Percentiles rank a stretch among this genome's conserved stretches.
Conservation (phyloP, 2,113 vertebrate species). For the Poeciliopsis retropinna region DNA sequence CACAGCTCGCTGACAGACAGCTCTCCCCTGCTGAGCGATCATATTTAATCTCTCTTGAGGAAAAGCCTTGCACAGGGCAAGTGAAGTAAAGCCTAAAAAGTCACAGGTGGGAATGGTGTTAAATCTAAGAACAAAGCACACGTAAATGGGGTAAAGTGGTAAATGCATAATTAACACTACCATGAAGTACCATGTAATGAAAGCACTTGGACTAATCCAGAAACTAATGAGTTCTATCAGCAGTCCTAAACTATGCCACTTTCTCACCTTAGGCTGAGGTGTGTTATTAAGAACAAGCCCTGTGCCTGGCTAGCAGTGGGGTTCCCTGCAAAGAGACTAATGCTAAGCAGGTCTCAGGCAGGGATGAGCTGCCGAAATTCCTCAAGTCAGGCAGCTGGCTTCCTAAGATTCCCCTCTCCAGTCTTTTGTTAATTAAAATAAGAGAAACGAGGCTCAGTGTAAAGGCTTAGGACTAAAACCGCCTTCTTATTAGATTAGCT, state of each 20-base stretch:
- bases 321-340: slow-evolving; percentile 65
- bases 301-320: slow-evolving; percentile 33
- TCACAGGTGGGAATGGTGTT: neutral
- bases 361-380: slow-evolving; percentile 63
- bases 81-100: slow-evolving; percentile 12
- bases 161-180: slow-evolving; percentile 47
- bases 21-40: slow-evolving; percentile 1
- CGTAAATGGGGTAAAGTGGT: slow-evolving; percentile 38
- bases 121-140: slow-evolving; percentile 23
- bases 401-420: slow-evolving; percentile 61
- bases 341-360: slow-evolving; percentile 50
- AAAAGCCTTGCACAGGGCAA: neutral
- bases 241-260: slow-evolving; percentile 36
- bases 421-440: slow-evolving; percentile 69
- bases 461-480: slow-evolving; percentile 59
- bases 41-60: slow-evolving; percentile 6
- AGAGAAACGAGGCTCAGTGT: slow-evolving; percentile 67
- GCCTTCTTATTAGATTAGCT: slow-evolving; percentile 66
- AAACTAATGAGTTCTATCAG: slow-evolving; percentile 66
- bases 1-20: neutral
- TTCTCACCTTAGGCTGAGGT: slow-evolving; percentile 63
- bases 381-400: slow-evolving; percentile 60
- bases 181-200: slow-evolving; percentile 42
- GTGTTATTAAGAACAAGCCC: slow-evolving; percentile 46
- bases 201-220: slow-evolving; percentile 59